phyloP scores from a whole-genome alignment of 2,113 vertebrate species.

The Fregetta grallaria region DNA sequence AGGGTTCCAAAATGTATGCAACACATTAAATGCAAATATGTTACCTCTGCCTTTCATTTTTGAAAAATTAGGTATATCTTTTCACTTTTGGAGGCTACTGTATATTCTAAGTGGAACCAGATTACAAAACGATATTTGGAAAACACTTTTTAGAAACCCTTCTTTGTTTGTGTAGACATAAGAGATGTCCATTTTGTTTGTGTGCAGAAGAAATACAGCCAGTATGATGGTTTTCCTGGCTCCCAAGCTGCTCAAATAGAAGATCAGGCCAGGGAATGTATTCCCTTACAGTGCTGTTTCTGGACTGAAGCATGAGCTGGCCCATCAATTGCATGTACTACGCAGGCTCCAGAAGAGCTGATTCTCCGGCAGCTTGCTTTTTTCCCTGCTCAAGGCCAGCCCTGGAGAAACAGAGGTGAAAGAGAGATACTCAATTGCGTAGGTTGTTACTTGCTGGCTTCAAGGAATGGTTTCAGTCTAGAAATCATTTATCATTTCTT shows the following conservation, averaged over 20 bases:
- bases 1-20: neutral
- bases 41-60: neutral
- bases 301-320: neutral
- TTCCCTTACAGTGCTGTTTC: neutral
- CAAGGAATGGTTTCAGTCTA: neutral
- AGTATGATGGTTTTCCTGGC: neutral
- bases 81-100: neutral
- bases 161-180: neutral
- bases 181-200: neutral
- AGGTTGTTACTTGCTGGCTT: neutral
- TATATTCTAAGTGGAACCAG: neutral
- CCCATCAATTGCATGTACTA: neutral
- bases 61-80: neutral
- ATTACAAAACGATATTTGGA: neutral
- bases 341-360: neutral
- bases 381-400: neutral
- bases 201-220: neutral
- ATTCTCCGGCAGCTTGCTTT: neutral
- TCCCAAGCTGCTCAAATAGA: neutral
- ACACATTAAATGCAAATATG: neutral
- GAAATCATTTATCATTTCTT: neutral
- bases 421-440: neutral
- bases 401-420: neutral
- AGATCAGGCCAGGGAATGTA: neutral
- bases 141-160: neutral